Evolutionary conservation across 2,888 invertebrate genomes (phyloP).

Genomic region (Drosophila tripunctata): DNA sequence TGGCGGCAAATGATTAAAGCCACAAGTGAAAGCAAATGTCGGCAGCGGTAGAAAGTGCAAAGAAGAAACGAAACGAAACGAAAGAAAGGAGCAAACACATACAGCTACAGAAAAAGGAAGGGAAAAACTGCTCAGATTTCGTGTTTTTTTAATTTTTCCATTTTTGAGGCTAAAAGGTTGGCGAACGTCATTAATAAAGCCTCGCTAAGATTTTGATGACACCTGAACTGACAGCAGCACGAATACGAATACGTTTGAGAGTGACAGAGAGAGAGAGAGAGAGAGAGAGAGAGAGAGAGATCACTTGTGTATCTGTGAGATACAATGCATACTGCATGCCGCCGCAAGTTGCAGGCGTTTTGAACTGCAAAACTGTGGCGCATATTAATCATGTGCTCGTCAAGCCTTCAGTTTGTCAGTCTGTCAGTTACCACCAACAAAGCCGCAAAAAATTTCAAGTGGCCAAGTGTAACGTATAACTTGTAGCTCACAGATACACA

Average conservation of each 20-base stretch:
- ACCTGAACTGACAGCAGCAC: constrained; percentile 72
- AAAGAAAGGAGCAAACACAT: constrained; percentile 20
- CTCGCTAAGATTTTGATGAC: constrained; percentile 77
- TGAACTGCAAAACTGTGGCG: constrained; percentile 48
- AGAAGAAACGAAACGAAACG: constrained; percentile 20
- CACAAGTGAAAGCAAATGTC: constrained; percentile 63
- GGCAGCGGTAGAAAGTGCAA: constrained; percentile 59
- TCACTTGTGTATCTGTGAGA: constrained; percentile 53
- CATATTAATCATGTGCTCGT: constrained; percentile 81
- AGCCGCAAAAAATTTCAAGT: constrained; percentile 53
- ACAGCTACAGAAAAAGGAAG: constrained; percentile 35
- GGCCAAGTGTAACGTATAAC: constrained; percentile 39
- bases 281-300: constrained; percentile 44
- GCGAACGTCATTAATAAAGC: constrained; percentile 80
- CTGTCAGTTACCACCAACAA: constrained; percentile 69
- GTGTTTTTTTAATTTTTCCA: no score
- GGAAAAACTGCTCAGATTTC: no score
- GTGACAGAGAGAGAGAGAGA: constrained; percentile 44
- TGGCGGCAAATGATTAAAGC: constrained; percentile 68
- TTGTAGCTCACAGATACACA: constrained; percentile 39
- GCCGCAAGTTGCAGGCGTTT: constrained; percentile 12
- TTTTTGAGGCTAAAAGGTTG: constrained; percentile 53
- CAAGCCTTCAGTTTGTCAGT: constrained; percentile 53
- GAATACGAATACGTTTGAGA: no score
- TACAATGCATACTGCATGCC: constrained; percentile 23